Evolutionary conservation across 1,140 invertebrate species (phyloP), one percentile per base, ranked within the genome.

Genomic region (Nephotettix cincticeps): DNA sequence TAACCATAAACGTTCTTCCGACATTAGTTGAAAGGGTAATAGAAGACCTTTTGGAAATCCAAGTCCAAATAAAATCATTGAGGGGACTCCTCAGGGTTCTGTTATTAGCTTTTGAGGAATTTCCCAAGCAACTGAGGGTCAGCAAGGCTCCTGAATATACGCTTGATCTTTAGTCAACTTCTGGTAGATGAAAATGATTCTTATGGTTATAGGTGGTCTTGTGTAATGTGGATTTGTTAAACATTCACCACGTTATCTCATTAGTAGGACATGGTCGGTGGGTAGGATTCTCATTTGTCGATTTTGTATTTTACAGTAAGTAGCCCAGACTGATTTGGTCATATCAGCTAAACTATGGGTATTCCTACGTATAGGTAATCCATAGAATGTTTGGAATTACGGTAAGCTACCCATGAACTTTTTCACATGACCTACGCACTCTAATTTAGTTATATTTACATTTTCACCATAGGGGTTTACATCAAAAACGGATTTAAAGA

Each of bases 291-390:
- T 68, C 56, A 40, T 78, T 71, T 0, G 74, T 77, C n/a, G 77
- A 77, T 54, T 70, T 68, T 68, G 73, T 73, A 45, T 77, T 73
- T 36, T 73, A 74, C 30, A 71, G 73, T 72, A 72, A 74, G 30
- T n/a, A n/a, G n/a, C n/a, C n/a, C n/a, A n/a, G n/a, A 77, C 72
- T 36, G 70, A 71, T 21, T 73, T 75, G 23, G 69, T 73, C 77
- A 64, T 64, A 19, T 74, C 64, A 47, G 54, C 67, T 45, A 73
- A 14, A 51, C 61, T 76, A 67, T 78, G 11, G 13, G 63, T 30
- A 45, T 77, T 73, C 28, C 71, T 71, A 51, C 72, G 58, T 45
- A 76, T 76, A 4, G 77, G 72, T 28, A 75, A 66, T 17, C 51
- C 51, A 19, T 56, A 56, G 51, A 56, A 56, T 56, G 51, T 56